Conservation (phyloP, 2,797 vertebrate species). For the Sebastes hubbsi region DNA sequence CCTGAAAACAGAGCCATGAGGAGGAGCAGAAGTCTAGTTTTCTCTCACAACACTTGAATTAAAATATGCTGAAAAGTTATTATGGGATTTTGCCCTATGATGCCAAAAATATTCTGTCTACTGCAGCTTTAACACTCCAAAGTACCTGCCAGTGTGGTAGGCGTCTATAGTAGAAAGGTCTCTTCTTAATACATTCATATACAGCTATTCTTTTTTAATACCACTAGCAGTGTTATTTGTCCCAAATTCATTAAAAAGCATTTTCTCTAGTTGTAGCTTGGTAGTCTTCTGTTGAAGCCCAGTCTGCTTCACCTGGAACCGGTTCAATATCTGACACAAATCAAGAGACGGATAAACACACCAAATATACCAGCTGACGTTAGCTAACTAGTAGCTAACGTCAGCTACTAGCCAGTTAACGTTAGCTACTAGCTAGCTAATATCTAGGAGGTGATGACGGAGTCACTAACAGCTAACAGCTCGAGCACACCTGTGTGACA, state of each 20-base stretch:
- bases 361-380: too few relatives aligned
- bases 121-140: neutral
- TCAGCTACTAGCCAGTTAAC: neutral
- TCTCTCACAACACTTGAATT: too few relatives aligned
- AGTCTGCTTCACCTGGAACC: neutral
- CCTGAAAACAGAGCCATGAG: too few relatives aligned
- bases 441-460: too few relatives aligned
- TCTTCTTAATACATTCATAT: neutral
- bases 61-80: too few relatives aligned
- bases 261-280: neutral
- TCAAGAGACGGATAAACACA: neutral
- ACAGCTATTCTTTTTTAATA: neutral
- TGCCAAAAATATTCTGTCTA: too few relatives aligned
- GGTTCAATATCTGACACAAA: neutral
- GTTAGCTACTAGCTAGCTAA: neutral
- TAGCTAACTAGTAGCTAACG: neutral
- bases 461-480: neutral
- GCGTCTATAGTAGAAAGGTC: neutral
- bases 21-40: too few relatives aligned
- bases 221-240: neutral
- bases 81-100: too few relatives aligned
- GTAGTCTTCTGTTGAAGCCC: neutral
- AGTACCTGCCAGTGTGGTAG: neutral
- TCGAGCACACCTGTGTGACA: conserved; percentile 38
- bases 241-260: too few relatives aligned